Percentiles rank a stretch among this genome's conserved stretches.
Conservation (phyloP, 2,888 invertebrate species). For the Rhagonycha fulva region DNA sequence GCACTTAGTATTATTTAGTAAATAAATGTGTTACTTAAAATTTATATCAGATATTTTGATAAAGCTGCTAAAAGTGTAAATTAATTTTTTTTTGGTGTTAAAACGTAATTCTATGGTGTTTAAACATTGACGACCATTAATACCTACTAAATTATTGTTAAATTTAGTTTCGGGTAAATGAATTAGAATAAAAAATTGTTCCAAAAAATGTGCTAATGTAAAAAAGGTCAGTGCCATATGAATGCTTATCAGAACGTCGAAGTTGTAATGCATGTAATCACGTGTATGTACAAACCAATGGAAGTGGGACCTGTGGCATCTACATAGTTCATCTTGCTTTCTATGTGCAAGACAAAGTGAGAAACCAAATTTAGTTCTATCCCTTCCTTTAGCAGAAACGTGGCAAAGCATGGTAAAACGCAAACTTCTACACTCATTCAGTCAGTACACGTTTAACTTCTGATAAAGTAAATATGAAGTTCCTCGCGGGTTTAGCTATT, state of each 20-base stretch:
- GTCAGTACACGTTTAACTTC: conserved; percentile 32
- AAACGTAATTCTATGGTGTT: neutral
- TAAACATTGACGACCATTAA: neutral
- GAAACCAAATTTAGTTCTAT: conserved; percentile 28
- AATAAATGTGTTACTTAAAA: too few species aligned
- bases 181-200: neutral
- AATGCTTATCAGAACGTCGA: neutral
- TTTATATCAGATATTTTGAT: neutral
- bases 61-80: neutral
- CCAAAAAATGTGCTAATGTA: neutral
- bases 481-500: conserved; percentile 23
- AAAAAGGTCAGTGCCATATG: neutral
- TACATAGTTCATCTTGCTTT: conserved; percentile 24
- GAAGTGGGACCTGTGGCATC: conserved; percentile 52
- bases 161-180: neutral
- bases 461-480: conserved; percentile 28
- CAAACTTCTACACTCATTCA: conserved; percentile 42
- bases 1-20: too few species aligned
- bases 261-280: conserved; percentile 34
- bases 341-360: conserved; percentile 26
- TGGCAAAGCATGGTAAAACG: conserved; percentile 47
- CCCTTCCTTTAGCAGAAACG: conserved; percentile 43
- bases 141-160: neutral
- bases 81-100: neutral
- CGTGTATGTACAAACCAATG: conserved; percentile 47